Evolutionary conservation across 2,113 vertebrate species (phyloP).

Genomic region (Pterocles gutturalis): DNA sequence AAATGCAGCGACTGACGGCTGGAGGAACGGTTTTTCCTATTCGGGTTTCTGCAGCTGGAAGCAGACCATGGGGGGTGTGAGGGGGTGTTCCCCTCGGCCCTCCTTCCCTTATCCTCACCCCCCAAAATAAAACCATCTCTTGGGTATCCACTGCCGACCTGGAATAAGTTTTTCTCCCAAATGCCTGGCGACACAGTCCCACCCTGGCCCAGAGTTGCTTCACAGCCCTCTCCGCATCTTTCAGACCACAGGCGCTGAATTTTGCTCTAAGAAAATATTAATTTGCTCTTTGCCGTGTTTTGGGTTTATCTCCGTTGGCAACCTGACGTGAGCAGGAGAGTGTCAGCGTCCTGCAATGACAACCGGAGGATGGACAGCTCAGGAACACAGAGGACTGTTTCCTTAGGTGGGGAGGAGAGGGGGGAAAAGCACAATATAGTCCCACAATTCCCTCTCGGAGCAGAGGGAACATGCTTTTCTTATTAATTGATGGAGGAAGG

Average conservation of each 20-base stretch:
- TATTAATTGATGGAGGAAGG: conserved; percentile 67
- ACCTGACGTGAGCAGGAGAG: background rate
- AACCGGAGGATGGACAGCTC: background rate
- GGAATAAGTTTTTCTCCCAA: background rate
- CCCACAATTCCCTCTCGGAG: background rate
- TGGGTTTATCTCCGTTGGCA: background rate
- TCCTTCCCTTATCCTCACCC: background rate
- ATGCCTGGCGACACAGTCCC: background rate
- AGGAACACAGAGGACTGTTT: background rate
- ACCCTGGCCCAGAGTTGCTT: background rate
- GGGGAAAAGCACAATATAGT: background rate
- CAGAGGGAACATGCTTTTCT: conserved; percentile 54
- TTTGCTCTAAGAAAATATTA: background rate
- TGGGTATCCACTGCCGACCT: background rate
- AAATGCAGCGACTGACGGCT: conserved; percentile 47
- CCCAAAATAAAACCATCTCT: background rate
- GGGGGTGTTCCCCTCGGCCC: background rate
- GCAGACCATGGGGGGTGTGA: background rate
- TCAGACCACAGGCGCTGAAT: background rate
- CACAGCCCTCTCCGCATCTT: background rate
- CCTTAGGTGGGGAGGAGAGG: background rate
- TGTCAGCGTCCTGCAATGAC: background rate
- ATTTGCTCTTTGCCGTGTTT: background rate
- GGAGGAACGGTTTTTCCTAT: conserved; percentile 31
- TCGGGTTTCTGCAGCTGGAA: conserved; percentile 39